Evolutionary conservation across 1,140 invertebrate genomes (phyloP).

Genomic region (Drosophila auraria): DNA sequence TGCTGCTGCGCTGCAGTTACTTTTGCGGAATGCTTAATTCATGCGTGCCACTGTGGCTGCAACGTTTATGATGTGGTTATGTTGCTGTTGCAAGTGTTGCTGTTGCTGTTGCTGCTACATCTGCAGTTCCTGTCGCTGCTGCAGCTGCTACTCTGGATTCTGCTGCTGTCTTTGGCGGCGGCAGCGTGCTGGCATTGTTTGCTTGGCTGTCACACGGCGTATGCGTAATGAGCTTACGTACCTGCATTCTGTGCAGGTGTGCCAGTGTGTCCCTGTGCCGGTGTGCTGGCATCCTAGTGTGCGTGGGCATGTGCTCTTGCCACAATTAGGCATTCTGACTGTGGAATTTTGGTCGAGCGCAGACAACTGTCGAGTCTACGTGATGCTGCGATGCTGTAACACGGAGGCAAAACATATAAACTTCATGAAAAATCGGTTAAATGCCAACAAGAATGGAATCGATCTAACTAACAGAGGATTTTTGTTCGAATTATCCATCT

Average conservation of each 20-base stretch:
- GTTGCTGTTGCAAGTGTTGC: conserved; percentile 15
- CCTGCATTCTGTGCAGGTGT: conserved; percentile 44
- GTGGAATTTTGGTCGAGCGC: conserved; percentile 44
- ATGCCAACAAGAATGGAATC: too few species aligned
- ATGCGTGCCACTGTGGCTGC: conserved; percentile 74
- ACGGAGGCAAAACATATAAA: background rate
- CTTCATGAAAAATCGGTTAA: background rate
- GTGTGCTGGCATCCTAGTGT: conserved; percentile 20
- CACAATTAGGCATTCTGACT: conserved; percentile 77
- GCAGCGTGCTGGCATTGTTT: conserved; percentile 64
- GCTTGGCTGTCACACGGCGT: conserved; percentile 64
- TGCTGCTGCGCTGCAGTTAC: conserved; percentile 67
- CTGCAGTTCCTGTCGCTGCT: conserved; percentile 2
- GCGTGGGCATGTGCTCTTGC: conserved; percentile 52
- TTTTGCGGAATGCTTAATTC: conserved; percentile 81
- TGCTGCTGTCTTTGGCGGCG: conserved; percentile 29
- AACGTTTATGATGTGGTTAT: conserved; percentile 79
- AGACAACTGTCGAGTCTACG: conserved; percentile 50
- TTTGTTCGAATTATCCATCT: background rate
- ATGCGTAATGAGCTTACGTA: conserved; percentile 76
- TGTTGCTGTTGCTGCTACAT: conserved; percentile 10
- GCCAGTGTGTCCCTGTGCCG: conserved; percentile 31
- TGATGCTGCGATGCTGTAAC: conserved; percentile 33
- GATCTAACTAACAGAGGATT: background rate
- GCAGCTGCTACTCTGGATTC: conserved; percentile 45